A percentile compares a stretch with the other conserved stretches of the same genome.
Evolutionary conservation across 2,797 vertebrate genomes (phyloP).

Genomic region (Tapirus indicus): DNA sequence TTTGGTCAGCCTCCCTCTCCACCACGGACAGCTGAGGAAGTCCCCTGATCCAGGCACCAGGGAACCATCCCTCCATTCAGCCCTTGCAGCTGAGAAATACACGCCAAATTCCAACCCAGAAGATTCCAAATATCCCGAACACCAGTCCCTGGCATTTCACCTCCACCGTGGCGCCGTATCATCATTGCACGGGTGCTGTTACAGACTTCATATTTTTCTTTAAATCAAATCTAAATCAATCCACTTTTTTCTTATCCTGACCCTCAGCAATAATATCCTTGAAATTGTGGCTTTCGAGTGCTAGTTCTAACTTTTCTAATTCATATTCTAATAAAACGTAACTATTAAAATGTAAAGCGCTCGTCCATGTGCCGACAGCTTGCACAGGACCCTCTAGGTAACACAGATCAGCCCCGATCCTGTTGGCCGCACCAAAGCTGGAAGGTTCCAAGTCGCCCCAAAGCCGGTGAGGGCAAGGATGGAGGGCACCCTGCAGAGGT

Average conservation of each 20-base stretch:
- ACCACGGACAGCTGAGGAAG: background rate
- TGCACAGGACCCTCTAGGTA: background rate
- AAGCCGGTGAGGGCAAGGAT: background rate
- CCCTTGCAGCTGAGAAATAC: background rate
- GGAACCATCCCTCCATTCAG: background rate
- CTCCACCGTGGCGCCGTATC: background rate
- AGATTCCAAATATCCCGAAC: background rate
- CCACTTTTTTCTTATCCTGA: background rate
- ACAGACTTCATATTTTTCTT: background rate
- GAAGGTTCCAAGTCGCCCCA: background rate
- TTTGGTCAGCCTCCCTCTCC: background rate
- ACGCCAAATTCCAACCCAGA: background rate
- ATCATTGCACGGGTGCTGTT: too few species aligned
- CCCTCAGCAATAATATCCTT: background rate
- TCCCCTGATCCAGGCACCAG: background rate
- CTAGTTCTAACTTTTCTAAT: constrained; percentile 7
- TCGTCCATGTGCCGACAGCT: background rate
- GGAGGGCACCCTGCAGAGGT: background rate
- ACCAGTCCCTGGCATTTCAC: background rate
- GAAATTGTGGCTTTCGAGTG: background rate
- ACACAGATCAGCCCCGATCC: background rate
- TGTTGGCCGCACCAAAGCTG: background rate
- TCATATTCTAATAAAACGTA: background rate
- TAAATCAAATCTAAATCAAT: background rate
- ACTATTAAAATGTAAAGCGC: background rate